Percentiles rank a stretch among this genome's conserved stretches.
phyloP scores from a whole-genome alignment of 2,888 invertebrate genomes.

The Philonicus albiceps region DNA sequence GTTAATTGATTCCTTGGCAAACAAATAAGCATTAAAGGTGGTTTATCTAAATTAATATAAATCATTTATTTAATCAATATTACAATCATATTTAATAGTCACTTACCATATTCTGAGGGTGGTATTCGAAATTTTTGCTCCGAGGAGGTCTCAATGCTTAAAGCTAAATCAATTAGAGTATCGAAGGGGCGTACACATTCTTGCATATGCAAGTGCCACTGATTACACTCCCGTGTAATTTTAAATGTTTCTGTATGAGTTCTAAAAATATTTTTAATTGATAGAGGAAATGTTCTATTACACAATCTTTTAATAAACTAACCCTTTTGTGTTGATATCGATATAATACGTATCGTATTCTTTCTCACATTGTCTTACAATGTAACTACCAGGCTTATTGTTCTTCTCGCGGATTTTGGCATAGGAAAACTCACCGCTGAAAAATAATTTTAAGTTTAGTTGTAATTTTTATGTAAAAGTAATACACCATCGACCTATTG shows the following conservation, averaged over 20 bases:
- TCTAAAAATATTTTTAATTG: conserved; percentile 59
- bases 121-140: conserved; percentile 69
- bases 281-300: not conserved
- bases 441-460: not conserved
- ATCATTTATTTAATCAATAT: conserved; percentile 17
- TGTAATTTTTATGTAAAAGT: not conserved
- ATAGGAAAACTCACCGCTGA: conserved; percentile 83
- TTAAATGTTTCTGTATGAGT: conserved; percentile 75
- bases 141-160: conserved; percentile 56
- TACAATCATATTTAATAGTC: conserved; percentile 15
- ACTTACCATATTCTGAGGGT: conserved; percentile 84
- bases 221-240: conserved; percentile 60
- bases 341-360: conserved; percentile 82
- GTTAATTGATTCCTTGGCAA: conserved; percentile 60
- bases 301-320: conserved; percentile 51
- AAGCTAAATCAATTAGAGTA: conserved; percentile 57
- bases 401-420: conserved; percentile 82
- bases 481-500: not conserved
- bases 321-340: conserved; percentile 82
- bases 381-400: conserved; percentile 79
- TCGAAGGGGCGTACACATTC: conserved; percentile 54
- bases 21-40: conserved; percentile 59
- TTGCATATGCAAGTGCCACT: conserved; percentile 58
- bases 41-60: conserved; percentile 54
- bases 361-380: conserved; percentile 82